Conservation (phyloP, 2,113 vertebrate genomes). For the Mionectes macconnelli region DNA sequence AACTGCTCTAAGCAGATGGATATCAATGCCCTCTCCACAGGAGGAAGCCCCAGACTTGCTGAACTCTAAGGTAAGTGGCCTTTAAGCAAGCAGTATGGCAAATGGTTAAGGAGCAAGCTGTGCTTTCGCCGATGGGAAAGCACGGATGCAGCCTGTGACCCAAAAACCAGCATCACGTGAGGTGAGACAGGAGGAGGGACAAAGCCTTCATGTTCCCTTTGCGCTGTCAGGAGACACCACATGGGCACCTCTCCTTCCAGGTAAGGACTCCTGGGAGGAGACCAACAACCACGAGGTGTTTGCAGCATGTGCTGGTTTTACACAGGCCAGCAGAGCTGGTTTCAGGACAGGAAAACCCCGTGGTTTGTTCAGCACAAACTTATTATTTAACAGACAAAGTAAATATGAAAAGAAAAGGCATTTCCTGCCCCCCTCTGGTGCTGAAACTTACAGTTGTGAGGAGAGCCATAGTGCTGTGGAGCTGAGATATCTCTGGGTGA, state of each 20-base stretch:
- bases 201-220: neutral
- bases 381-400: neutral
- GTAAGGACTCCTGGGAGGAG: neutral
- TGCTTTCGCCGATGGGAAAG: neutral
- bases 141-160: neutral
- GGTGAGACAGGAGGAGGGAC: neutral
- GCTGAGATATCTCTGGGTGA: conserved; percentile 48
- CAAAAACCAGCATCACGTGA: neutral
- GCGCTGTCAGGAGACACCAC: neutral
- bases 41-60: neutral
- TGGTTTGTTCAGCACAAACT: neutral
- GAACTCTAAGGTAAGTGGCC: neutral
- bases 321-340: neutral
- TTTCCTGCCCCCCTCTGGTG: neutral
- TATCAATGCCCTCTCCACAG: neutral
- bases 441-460: conserved; percentile 30
- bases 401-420: neutral
- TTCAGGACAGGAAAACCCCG: neutral
- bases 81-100: neutral
- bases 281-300: neutral
- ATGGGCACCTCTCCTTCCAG: neutral
- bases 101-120: neutral
- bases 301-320: neutral
- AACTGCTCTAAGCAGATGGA: neutral
- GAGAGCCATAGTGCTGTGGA: neutral